phyloP scores from a whole-genome alignment of 2,113 vertebrate species.

The Embiotoca jacksoni region DNA sequence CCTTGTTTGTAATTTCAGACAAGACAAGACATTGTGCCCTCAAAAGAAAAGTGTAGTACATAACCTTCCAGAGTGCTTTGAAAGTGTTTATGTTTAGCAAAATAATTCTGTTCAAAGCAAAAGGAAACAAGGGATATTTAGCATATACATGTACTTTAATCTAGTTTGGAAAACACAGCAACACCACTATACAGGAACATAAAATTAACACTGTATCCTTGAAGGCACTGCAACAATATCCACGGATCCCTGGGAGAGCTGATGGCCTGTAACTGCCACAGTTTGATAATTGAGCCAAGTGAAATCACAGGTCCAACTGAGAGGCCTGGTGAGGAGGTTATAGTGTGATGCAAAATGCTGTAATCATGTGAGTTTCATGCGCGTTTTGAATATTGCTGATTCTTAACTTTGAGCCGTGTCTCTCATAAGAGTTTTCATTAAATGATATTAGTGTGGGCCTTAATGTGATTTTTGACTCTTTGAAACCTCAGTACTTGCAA shows the following conservation, averaged over 20 bases:
- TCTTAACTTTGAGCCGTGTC: no score
- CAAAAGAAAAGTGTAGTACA: constrained; percentile 43
- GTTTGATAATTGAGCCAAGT: constrained; percentile 19
- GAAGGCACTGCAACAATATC: background rate
- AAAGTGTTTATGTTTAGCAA: background rate
- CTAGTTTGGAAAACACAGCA: background rate
- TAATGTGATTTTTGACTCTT: no score
- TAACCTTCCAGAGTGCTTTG: constrained; percentile 27
- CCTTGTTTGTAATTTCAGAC: constrained; percentile 71
- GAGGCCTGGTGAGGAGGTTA: constrained; percentile 5
- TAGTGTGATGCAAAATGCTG: constrained; percentile 17
- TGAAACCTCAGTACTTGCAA: no score
- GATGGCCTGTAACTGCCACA: constrained; percentile 18
- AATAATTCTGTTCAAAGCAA: background rate
- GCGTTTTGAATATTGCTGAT: no score
- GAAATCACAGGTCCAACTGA: constrained; percentile 15
- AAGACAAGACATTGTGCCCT: constrained; percentile 42
- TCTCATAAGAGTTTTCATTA: no score
- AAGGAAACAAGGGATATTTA: background rate
- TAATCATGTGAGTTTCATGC: background rate
- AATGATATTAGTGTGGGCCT: no score
- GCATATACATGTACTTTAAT: constrained; percentile 2
- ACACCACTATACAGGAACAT: background rate
- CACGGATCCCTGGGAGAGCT: background rate
- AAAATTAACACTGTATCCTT: background rate